Base-by-base conservation (phyloP, 2,797 vertebrate genomes). In the Eospalax fontanierii region DNA sequence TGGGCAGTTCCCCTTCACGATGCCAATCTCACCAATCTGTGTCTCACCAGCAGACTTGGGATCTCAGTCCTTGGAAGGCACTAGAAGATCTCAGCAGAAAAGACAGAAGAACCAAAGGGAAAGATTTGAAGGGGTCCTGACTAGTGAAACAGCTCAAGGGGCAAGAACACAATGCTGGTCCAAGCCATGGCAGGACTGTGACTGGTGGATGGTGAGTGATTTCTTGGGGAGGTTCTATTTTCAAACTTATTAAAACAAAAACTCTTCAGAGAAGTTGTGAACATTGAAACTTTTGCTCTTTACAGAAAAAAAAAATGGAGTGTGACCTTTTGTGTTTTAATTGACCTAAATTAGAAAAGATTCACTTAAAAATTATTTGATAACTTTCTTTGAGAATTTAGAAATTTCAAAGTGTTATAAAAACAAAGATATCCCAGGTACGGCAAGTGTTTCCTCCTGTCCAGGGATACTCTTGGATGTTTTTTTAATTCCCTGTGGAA, bases 311-410 rank as follows among this genome's bases (percentile, higher is more conserved):
- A 40, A 54, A 59, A 38, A 21, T 57, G 30, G 40, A 65, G 7
- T 16, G 12, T 84, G 30, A 40, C 14, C 81, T 81, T 81, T 70
- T 86, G 18, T 73, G 28, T 43, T 89, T 95, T 71, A 86, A 71
- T 71, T 94, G 65, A 70, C 50, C 70, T 90, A 76, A 88, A 84
- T 57, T 82, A 12, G 57, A 95, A 84, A 75, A 40, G 89, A 87
- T 88, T 88, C 59, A 86, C n/a, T 63, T 93, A 79, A 79, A 93
- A 75, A 93, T 81, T 61, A 85, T 83, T 84, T 65, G 24, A 54
- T 70, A 70, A n/a, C 65, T 75, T 86, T 85, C 59, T 81, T 33
- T 93, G 50, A 79, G 50, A 38, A 78, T 90, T 59, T 94, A 74
- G 22, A 24, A 85, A 66, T 50, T 38, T 84, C 0, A 30, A 85